phyloP scores from a whole-genome alignment of 2,797 vertebrate species.

The Hemitrygon akajei region DNA sequence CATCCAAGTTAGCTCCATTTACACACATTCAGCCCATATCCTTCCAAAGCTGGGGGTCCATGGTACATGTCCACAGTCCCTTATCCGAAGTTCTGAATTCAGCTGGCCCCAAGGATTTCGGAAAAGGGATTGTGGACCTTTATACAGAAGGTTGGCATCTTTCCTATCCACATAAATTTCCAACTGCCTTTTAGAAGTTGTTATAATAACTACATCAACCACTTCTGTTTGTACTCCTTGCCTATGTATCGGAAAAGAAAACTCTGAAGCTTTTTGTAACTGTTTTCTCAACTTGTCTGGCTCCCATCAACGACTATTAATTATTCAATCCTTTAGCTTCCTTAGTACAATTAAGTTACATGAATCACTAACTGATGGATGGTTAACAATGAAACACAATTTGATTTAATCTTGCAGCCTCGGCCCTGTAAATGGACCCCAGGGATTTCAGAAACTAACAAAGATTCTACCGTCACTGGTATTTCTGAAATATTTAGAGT shows the following conservation, averaged over 20 bases:
- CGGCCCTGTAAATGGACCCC: slow-evolving; percentile 63
- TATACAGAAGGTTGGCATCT: too few species aligned
- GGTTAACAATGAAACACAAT: slow-evolving; percentile 26
- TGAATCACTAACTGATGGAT: background rate
- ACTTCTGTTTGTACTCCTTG: too few species aligned
- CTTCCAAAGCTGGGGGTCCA: too few species aligned
- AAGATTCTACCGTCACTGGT: slow-evolving; percentile 70
- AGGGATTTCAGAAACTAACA: slow-evolving; percentile 66
- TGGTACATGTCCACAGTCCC: too few species aligned
- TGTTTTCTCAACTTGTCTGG: background rate
- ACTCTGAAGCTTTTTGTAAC: background rate
- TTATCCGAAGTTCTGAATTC: too few species aligned
- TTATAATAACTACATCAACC: too few species aligned
- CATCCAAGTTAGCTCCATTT: too few species aligned
- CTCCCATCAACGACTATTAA: background rate
- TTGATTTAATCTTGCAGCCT: slow-evolving; percentile 57
- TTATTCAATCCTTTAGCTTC: background rate
- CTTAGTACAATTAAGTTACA: background rate
- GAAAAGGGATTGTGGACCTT: too few species aligned
- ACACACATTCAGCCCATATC: too few species aligned
- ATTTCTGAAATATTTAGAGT: slow-evolving; percentile 81
- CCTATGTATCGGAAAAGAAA: background rate
- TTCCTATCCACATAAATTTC: too few species aligned
- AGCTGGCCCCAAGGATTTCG: too few species aligned
- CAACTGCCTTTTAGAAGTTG: too few species aligned